Evolutionary conservation across 2,888 invertebrate genomes (phyloP), one percentile per base, ranked within the genome.

Genomic region (Sarcophaga caerulescens): DNA sequence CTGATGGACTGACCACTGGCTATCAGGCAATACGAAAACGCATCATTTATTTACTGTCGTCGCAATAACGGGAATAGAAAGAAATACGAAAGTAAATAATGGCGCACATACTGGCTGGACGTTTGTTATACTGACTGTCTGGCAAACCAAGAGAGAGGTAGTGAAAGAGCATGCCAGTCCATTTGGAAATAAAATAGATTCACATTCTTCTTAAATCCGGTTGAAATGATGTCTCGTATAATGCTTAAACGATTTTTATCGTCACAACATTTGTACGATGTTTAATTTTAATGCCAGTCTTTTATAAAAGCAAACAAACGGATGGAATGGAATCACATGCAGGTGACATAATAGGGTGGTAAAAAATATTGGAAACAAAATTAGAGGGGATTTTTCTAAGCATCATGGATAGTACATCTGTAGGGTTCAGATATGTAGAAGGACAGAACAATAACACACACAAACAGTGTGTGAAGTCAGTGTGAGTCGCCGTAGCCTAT

Each of bases 31-130:
- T 65, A 65, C 69, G 52, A 70, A 78, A 44, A 78, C 62, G 69
- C 73, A 78, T 63, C 69, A 81, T 69, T 85, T 74, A 76, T 52
- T 77, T 77, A 79, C 12, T 12, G 17, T 17, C 52, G 21, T 59
- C 35, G 59, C 17, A 23, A 25, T 23, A 23, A 52, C 12, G 52
- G 52, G 52, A 52, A 52, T 14, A 52, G 12, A 52, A 47, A 14
- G 3, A 14, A 47, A 69, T 81, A 69, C 25, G 44, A 14, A 23
- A 66, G 2, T 2, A 62, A 47, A 57, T 14, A 66, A 44, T 21
- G 11, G 25, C 2, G 0, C 2, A 35, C 35, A 35, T 35, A 35
- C 35, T 35, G 35, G 10, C 10, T 35, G 35, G 35, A 35, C 10
- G 10, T 5, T 35, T 35, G 35, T 6, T 6, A 8, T 35, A 35